Evolutionary conservation across 2,797 vertebrate species (phyloP).

Genomic region (Rhadinocentrus ornatus): DNA sequence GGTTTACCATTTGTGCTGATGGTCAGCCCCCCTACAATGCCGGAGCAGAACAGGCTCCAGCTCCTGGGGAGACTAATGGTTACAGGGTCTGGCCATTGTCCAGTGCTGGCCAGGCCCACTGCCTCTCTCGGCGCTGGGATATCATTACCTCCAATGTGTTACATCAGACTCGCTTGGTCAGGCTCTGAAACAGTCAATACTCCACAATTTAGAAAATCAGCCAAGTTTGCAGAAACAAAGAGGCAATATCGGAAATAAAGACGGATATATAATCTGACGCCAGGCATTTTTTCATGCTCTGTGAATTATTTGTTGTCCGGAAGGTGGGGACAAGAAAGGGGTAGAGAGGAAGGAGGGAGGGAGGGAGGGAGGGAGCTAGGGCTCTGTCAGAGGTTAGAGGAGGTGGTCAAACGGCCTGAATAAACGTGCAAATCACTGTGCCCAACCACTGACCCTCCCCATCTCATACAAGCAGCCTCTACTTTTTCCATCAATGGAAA

Average conservation of each 20-base stretch:
- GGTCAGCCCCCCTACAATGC: slow-evolving; percentile 36
- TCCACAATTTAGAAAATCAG: slow-evolving; percentile 85
- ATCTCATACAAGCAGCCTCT: slow-evolving; percentile 71
- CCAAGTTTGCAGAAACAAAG: slow-evolving; percentile 85
- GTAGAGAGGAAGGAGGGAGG: slow-evolving; percentile 9
- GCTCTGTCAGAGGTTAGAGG: slow-evolving; percentile 71
- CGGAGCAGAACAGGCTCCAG: slow-evolving; percentile 61
- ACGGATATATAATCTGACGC: slow-evolving; percentile 82
- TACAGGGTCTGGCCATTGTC: slow-evolving; percentile 75
- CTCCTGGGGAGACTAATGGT: slow-evolving; percentile 76
- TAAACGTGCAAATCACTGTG: slow-evolving; percentile 75
- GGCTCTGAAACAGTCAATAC: slow-evolving; percentile 82
- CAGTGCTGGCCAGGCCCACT: slow-evolving; percentile 69
- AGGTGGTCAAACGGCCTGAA: slow-evolving; percentile 71
- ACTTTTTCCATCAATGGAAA: slow-evolving; percentile 80
- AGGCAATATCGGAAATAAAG: slow-evolving; percentile 84
- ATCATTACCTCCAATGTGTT: slow-evolving; percentile 81
- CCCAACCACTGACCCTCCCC: slow-evolving; percentile 75
- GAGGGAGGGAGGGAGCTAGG: slow-evolving; percentile 41
- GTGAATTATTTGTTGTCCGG: slow-evolving; percentile 79
- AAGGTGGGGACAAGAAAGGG: slow-evolving; percentile 54
- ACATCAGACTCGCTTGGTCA: slow-evolving; percentile 81
- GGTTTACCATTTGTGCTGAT: slow-evolving; percentile 70
- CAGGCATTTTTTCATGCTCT: slow-evolving; percentile 68
- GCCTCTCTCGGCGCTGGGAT: slow-evolving; percentile 72